Percentiles rank a stretch among this genome's conserved stretches.
Conservation (phyloP, 92 coral and sea anemone species). For the Meandrina meandrites region DNA sequence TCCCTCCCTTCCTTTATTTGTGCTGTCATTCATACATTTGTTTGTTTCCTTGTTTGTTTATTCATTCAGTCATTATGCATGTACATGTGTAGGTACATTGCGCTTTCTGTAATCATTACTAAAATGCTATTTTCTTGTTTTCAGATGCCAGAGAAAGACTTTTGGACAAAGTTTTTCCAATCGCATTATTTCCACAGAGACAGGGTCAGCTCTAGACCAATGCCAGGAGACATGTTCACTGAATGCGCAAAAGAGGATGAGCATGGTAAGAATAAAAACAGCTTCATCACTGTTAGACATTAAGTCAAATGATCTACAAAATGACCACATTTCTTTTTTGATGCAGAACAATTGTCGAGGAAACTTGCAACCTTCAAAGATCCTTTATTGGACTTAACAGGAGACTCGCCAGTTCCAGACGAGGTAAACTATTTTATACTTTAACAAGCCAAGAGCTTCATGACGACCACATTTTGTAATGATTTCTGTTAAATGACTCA, state of each 20-base stretch:
- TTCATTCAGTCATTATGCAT: too few species aligned
- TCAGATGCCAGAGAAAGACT: constrained; percentile 97
- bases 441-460: too few species aligned
- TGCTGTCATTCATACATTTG: too few species aligned
- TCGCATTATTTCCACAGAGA: constrained; percentile 99
- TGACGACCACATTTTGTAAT: too few species aligned
- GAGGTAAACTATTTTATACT: constrained; percentile 50
- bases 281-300: too few species aligned
- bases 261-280: constrained; percentile 54
- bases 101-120: not conserved
- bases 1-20: too few species aligned
- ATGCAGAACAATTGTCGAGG: constrained; percentile 76
- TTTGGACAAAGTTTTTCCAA: constrained; percentile 99
- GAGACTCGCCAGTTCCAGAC: constrained; percentile 86
- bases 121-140: constrained; percentile 26
- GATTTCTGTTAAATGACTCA: too few species aligned
- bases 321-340: constrained; percentile 5
- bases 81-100: too few species aligned
- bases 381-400: constrained; percentile 88
- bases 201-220: constrained; percentile 62
- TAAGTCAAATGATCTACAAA: too few species aligned
- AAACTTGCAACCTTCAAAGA: constrained; percentile 74
- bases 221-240: constrained; percentile 86
- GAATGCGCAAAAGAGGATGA: constrained; percentile 98
- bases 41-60: too few species aligned